Evolutionary conservation across 1,140 invertebrate species (phyloP).

Genomic region (Drosophila saltans): DNA sequence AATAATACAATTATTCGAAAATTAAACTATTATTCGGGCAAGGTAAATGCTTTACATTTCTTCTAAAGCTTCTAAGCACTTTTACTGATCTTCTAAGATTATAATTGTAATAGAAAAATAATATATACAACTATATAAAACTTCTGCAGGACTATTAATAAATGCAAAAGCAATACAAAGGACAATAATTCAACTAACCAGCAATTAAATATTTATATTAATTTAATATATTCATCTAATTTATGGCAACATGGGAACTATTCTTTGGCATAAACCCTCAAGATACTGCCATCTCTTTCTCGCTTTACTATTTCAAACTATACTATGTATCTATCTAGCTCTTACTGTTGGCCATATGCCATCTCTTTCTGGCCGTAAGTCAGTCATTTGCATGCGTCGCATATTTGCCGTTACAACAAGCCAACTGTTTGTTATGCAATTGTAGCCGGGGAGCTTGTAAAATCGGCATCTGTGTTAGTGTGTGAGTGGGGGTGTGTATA

Average conservation of each 20-base stretch:
- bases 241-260: background rate
- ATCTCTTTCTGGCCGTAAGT: slow-evolving; percentile 62
- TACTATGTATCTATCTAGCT: background rate
- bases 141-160: no score
- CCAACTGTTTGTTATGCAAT: slow-evolving; percentile 81
- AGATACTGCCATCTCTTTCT: background rate
- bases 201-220: background rate
- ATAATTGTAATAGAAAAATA: no score
- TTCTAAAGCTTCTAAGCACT: no score
- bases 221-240: background rate
- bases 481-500: slow-evolving; percentile 7
- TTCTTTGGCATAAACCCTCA: background rate
- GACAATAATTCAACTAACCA: no score
- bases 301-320: background rate
- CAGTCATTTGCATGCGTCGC: slow-evolving; percentile 81
- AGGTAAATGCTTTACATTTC: no score
- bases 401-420: slow-evolving; percentile 80
- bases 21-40: no score
- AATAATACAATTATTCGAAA: no score
- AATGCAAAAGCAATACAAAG: no score
- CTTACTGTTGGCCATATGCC: slow-evolving; percentile 22
- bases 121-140: no score
- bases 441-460: slow-evolving; percentile 70
- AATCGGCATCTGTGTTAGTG: slow-evolving; percentile 40
- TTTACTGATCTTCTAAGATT: no score